Evolutionary conservation across 2,113 vertebrate species (phyloP).

Genomic region (Acanthisitta chloris): DNA sequence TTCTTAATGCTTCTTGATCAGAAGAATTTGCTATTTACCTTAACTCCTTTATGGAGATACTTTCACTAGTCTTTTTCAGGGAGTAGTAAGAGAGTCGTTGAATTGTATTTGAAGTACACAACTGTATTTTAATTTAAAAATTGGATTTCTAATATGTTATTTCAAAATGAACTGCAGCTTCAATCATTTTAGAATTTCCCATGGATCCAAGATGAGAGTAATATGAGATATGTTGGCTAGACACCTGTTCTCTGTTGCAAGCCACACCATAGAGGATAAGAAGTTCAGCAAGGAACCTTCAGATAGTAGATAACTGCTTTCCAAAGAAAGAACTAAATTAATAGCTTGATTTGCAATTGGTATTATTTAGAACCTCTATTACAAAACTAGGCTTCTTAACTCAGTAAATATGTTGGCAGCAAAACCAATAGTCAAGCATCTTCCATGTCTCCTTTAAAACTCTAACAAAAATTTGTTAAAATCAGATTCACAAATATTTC

Average conservation of each 20-base stretch:
- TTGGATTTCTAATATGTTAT: neutral
- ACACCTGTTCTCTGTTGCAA: neutral
- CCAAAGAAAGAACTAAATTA: slow-evolving; percentile 14
- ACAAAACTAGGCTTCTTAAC: neutral
- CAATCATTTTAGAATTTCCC: neutral
- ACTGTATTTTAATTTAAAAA: neutral
- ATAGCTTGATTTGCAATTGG: neutral
- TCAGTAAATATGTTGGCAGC: neutral
- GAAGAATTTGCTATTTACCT: neutral
- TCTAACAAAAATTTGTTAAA: neutral
- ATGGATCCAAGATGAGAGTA: neutral
- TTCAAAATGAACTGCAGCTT: neutral
- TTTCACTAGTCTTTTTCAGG: neutral
- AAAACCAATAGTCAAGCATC: neutral
- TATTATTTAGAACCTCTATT: slow-evolving; percentile 7
- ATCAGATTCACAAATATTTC: neutral
- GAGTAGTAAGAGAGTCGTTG: neutral
- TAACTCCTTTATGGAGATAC: neutral
- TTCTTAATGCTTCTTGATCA: neutral
- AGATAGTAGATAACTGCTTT: neutral
- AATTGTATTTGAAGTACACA: neutral
- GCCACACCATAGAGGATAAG: neutral
- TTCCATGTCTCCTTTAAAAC: neutral
- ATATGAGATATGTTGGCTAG: neutral
- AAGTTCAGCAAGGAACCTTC: neutral